Base-by-base conservation (phyloP, 2,113 vertebrate species). In the Callopanchax toddi region DNA sequence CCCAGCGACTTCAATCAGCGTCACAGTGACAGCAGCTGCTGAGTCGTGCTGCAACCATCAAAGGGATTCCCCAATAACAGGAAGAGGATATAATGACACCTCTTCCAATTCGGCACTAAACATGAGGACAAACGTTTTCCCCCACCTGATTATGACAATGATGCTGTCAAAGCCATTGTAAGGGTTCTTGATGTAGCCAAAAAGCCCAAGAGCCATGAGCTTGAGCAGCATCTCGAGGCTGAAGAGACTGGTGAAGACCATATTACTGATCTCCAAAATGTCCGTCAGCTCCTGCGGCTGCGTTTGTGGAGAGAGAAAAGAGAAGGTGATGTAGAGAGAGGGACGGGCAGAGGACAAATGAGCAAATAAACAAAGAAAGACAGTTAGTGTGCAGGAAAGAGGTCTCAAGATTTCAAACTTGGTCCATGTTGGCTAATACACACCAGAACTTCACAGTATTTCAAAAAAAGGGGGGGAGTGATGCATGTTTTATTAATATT, bases 211-310 rank as follows among this genome's bases (percentile, higher is more conserved):
- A 66, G 97, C 95, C 71, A 96, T 82, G 55, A 99, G 87, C 63
- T 99, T 99, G 53, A 99, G 91, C 39, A 98, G 87, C 97, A 99
- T 99, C 89, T 99, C 97, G 66, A 99, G 90, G 65, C 95, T 92
- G 32, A 99, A 99, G 92, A 99, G 92, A 84, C 97, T 99, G 20
- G 97, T 98, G 92, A 99, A 99, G 74, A 99, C 97, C 2, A 98
- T 94, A 89, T 99, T 99, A 79, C 96, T 98, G 92, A 99, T 97
- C 93, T 99, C 97, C 91, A 99, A 68, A 61, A 95, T 92, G 0
- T 95, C 96, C 57, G 97, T 99, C 89, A 99, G 76, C 89, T 97
- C 97, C 0, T 97, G 95, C 0, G 97, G 97, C 97, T 99, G 67
- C n/a, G 54, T 60, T 68, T 48, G 62, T 23, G 52, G 57, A 60